These are phyloP conservation scores for Pachypeltis micranthus DNA, from an alignment of 1,140 invertebrate species.

Conservation along the genomic window DNA sequence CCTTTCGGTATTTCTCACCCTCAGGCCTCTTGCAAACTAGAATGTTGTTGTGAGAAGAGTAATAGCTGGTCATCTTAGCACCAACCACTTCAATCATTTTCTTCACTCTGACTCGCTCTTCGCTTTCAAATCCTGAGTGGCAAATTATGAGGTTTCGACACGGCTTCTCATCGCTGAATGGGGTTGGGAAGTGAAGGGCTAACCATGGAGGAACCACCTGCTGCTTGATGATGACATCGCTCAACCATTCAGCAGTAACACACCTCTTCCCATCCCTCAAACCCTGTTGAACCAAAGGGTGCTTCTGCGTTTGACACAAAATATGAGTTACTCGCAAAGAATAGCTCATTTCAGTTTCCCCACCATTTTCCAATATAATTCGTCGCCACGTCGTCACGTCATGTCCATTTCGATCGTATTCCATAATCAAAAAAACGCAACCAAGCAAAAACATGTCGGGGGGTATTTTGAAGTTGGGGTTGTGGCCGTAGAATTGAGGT, in stretches of 20 bases:
- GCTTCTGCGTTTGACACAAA: conserved; percentile 76
- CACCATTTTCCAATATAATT: conserved; percentile 74
- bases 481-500: conserved; percentile 63
- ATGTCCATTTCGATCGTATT: conserved; percentile 51
- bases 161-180: conserved; percentile 50
- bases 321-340: conserved; percentile 79
- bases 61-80: conserved; percentile 60
- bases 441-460: conserved; percentile 79
- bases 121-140: conserved; percentile 72
- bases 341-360: conserved; percentile 76
- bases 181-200: conserved; percentile 77
- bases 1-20: conserved; percentile 76
- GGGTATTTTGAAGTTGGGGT: conserved; percentile 76
- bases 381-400: conserved; percentile 59
- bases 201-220: conserved; percentile 83
- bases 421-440: conserved; percentile 80
- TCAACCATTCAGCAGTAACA: conserved; percentile 89
- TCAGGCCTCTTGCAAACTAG: conserved; percentile 55
- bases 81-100: conserved; percentile 73
- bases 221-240: conserved; percentile 71
- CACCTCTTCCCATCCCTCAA: conserved; percentile 69
- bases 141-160: conserved; percentile 54
- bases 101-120: conserved; percentile 67
- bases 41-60: conserved; percentile 42
- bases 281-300: conserved; percentile 76